Percentiles rank a stretch among this genome's conserved stretches.
Evolutionary conservation across 2,888 invertebrate genomes (phyloP).

Genomic region (Limenitis camilla): DNA sequence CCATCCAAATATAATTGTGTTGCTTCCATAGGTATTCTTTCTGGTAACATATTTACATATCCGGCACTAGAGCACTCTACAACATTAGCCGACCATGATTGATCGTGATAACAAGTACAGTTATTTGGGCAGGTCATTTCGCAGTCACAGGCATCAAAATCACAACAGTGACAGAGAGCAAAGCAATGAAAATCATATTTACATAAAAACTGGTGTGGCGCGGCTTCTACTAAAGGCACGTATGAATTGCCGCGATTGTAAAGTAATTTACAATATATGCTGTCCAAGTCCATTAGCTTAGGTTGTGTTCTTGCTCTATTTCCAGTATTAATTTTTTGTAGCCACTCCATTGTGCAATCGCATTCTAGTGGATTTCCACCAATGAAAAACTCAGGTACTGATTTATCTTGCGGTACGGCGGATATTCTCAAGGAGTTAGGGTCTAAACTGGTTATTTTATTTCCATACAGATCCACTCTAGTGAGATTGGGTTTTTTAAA

Average conservation of each 20-base stretch:
- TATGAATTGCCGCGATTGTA: conserved; percentile 84
- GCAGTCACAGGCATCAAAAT: conserved; percentile 93
- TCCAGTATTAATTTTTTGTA: conserved; percentile 85
- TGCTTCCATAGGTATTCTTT: conserved; percentile 91
- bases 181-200: conserved; percentile 90
- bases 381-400: conserved; percentile 87
- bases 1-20: conserved; percentile 91
- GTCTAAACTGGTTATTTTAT: conserved; percentile 83
- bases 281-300: conserved; percentile 86
- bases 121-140: conserved; percentile 92
- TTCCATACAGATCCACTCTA: conserved; percentile 86
- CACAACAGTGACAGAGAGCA: conserved; percentile 91
- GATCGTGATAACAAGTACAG: conserved; percentile 92
- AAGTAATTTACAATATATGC: conserved; percentile 86
- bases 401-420: conserved; percentile 80
- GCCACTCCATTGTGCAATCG: conserved; percentile 94
- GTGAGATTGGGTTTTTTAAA: conserved; percentile 90
- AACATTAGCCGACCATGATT: conserved; percentile 89
- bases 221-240: conserved; percentile 84
- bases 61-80: conserved; percentile 86
- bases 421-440: conserved; percentile 85
- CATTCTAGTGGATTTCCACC: conserved; percentile 91
- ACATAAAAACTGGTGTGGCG: conserved; percentile 88
- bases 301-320: conserved; percentile 86
- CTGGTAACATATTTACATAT: conserved; percentile 81